Evolutionary conservation across 2,113 vertebrate species (phyloP), one percentile per base, ranked within the genome.

Genomic region (Aviceda subcristata): DNA sequence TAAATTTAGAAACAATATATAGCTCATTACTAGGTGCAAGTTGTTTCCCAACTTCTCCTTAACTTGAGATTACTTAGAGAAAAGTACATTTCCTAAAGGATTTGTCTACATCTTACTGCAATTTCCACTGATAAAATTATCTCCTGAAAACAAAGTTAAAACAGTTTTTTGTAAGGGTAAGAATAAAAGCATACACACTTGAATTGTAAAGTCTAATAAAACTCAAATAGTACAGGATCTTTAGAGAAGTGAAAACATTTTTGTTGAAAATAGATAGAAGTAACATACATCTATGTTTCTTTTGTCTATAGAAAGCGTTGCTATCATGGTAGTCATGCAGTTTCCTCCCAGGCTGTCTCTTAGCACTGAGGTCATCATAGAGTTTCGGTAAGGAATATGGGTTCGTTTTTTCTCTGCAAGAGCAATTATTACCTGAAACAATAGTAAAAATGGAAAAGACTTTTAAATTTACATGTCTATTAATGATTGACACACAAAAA

Each of bases 301-400:
- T 96, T 97, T 99, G 90, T 99, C 99, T 18, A 99, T 67, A 15
- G 99, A 98, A 11, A 99, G 95, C 0, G 98, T 99, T 73, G 99
- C 99, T 34, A 99, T 99, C 99, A 99, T 99, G 62, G 99, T 99
- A 8, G 99, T 99, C 99, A 99, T 99, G 94, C 99, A 99, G 98
- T 99, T 99, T 34, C 99, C 99, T 43, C 99, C 99, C 27, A 99
- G 97, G 67, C 99, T 99, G 98, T 99, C 99, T 94, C 99, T 98
- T 48, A 99, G 98, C 93, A 99, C 99, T 12, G 99, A 99, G 5
- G 99, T 99, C 98, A 99, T 99, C 99, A 99, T 98, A 36, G 99
- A 99, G 96, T 99, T 99, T 90, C 99, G 98, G 90, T 99, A 99
- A 4, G 99, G 99, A 74, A 99, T 99, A 81, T 99, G 99, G 3